These are phyloP conservation scores for Macrochelys suwanniensis DNA, from an alignment of 2,797 vertebrate genomes.

Conservation along the genomic window DNA sequence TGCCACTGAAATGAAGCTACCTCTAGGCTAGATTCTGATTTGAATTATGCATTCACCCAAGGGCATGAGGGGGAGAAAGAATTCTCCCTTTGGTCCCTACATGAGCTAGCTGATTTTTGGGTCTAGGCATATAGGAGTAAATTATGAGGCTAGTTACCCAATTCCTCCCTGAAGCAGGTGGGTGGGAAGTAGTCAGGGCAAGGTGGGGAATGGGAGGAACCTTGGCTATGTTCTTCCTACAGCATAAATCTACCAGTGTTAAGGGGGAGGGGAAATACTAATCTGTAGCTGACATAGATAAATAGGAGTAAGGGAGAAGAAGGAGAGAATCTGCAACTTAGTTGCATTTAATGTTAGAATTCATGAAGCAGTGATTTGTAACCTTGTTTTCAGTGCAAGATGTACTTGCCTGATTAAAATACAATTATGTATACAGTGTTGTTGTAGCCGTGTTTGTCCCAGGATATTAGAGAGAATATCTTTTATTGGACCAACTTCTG, in stretches of 20 bases:
- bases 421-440: no score
- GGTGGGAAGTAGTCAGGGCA: not conserved
- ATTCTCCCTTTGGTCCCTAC: no score
- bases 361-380: not conserved
- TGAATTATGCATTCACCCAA: not conserved
- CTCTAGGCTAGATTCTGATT: not conserved
- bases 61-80: not conserved
- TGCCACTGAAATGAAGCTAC: not conserved
- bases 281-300: not conserved
- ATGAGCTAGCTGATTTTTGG: no score
- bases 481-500: no score
- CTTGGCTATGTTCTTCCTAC: not conserved
- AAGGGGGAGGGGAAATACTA: accelerated
- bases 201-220: not conserved
- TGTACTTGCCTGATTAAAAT: not conserved
- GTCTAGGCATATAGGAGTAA: no score
- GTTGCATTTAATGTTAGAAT: not conserved
- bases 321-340: not conserved
- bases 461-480: no score
- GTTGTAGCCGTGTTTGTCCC: no score
- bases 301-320: not conserved
- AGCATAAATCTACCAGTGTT: not conserved
- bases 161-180: not conserved
- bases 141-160: not conserved
- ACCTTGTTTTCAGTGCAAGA: not conserved